Base-by-base conservation (phyloP, 2,113 vertebrate genomes). In the Reinhardtius hippoglossoides region DNA sequence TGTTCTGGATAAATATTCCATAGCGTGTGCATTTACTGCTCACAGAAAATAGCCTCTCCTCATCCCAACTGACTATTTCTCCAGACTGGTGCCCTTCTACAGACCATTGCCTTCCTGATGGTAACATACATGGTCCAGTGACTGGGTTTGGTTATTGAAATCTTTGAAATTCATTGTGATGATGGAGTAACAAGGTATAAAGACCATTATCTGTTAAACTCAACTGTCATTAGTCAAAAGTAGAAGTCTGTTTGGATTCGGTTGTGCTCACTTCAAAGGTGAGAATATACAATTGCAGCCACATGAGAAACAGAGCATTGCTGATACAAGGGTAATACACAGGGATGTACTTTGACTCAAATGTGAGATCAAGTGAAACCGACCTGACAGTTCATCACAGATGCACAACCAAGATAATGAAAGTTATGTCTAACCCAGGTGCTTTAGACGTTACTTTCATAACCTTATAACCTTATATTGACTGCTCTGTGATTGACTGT, bases 1-100 rank as follows among this genome's bases (percentile, higher is more conserved):
- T 60, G 13, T 57, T 57, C 55, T 26, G 55, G 14, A 71, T 64
- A n/a, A 27, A 74, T 71, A 55, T 59, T 48, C 10, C 46, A 6
- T 40, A 37, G 21, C 6, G 9, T 54, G 27, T 68, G 58, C 60
- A 67, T 71, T 55, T 68, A 31, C 26, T 52, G 50, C 7, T 23
- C 31, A 54, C 42, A 12, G 60, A 35, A 3, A 9, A 70, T 57
- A 9, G n/a, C 2, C 4, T 62, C 35, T 46, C 10, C 7, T 70
- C 16, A 44, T 67, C 20, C 31, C 0, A 0, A 44, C 58, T 63
- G 23, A 26, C 42, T 26, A 0, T 52, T 56, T 20, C 62, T 72
- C 4, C 20, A 60, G 48, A 23, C 15, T n/a, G 44, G 15, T 35
- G 20, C 20, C 14, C 67, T 23, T 26, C 26, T 14, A 21, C 18